These are phyloP conservation scores for Drosophila aff. DNA, from an alignment of 1,140 invertebrate species.

Conservation along the genomic window DNA sequence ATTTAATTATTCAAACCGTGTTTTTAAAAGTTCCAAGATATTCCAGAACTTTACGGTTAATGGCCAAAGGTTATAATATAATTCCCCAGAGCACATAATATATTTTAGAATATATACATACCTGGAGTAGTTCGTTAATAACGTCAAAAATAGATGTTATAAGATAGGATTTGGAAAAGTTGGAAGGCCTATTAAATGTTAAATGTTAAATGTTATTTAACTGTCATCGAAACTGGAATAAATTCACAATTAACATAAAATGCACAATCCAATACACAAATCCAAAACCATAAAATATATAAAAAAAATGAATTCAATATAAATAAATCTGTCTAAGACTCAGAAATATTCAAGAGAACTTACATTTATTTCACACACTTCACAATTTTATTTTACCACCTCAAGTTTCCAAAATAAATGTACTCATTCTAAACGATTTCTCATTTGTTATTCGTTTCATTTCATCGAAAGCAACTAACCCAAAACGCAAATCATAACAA, in stretches of 20 bases:
- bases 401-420: constrained; percentile 1
- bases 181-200: neutral
- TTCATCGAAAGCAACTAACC: constrained; percentile 48
- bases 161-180: neutral
- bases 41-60: neutral
- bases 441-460: constrained; percentile 69
- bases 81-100: neutral
- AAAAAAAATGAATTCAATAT: neutral
- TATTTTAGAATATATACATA: neutral
- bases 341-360: too few species aligned
- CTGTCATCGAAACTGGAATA: too few species aligned
- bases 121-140: neutral
- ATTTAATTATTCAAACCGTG: neutral
- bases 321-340: neutral
- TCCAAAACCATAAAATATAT: too few species aligned
- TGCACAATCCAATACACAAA: neutral
- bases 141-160: neutral
- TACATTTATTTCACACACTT: neutral
- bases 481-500: constrained; percentile 52
- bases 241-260: neutral
- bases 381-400: neutral
- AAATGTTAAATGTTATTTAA: neutral
- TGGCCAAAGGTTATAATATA: neutral
- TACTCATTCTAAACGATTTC: constrained; percentile 58
- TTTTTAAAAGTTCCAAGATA: neutral